Evolutionary conservation across 2,113 vertebrate species (phyloP).

Genomic region (Atractosteus spatula): DNA sequence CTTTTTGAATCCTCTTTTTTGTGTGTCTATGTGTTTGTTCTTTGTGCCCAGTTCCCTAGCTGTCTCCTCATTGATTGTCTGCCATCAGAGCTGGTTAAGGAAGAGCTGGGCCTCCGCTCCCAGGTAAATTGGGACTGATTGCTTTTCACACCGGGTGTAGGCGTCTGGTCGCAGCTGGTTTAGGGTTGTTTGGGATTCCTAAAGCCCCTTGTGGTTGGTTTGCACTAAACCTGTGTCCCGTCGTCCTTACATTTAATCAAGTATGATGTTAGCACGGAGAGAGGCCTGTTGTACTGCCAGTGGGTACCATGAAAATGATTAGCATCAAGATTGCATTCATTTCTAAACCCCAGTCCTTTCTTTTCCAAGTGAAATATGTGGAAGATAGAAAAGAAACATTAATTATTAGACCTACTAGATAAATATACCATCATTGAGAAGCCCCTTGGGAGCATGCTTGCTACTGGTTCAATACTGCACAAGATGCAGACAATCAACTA

Average conservation of each 20-base stretch:
- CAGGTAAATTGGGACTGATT: conserved; percentile 10
- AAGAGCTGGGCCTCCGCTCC: background rate
- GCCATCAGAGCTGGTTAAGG: background rate
- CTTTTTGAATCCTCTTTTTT: background rate
- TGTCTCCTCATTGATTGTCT: background rate
- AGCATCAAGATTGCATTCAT: too few species aligned
- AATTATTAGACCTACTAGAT: too few species aligned
- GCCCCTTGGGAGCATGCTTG: too few species aligned
- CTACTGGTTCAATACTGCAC: too few species aligned
- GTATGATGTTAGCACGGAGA: too few species aligned
- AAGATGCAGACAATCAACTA: too few species aligned
- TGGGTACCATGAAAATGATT: too few species aligned
- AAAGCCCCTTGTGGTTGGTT: background rate
- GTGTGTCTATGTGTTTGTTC: background rate
- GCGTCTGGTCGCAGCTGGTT: background rate
- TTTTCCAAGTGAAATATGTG: too few species aligned
- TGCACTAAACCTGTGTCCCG: background rate
- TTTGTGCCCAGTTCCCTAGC: background rate
- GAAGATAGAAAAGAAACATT: too few species aligned
- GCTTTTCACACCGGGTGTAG: background rate
- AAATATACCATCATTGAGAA: too few species aligned
- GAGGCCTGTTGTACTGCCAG: too few species aligned
- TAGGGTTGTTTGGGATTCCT: background rate
- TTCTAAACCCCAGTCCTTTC: too few species aligned
- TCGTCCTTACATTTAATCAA: background rate